Evolutionary conservation across 2,113 vertebrate species (phyloP).

Genomic region (Peucedramus taeniatus): DNA sequence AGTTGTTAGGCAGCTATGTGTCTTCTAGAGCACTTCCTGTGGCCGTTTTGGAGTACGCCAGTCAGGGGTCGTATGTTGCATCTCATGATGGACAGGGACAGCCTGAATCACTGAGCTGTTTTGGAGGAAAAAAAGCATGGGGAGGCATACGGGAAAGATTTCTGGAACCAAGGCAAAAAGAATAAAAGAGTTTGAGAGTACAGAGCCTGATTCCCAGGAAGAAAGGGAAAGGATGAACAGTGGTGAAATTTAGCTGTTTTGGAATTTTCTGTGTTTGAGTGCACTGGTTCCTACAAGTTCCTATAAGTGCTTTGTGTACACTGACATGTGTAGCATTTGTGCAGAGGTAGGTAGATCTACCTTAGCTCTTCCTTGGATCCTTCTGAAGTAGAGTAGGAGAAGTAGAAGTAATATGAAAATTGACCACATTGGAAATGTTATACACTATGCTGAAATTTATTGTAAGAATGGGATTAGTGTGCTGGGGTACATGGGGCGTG

Average conservation of each 20-base stretch:
- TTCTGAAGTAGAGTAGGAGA: neutral
- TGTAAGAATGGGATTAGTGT: neutral
- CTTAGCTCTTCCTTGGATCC: neutral
- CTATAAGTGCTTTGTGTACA: neutral
- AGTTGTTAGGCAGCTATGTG: neutral
- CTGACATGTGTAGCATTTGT: neutral
- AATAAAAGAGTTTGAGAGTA: neutral
- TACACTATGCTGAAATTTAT: neutral
- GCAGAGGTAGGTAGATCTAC: neutral
- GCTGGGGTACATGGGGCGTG: accelerated
- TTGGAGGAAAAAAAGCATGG: neutral
- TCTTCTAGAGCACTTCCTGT: neutral
- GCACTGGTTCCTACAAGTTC: neutral
- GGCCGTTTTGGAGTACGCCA: neutral
- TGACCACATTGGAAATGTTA: neutral
- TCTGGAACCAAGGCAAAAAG: neutral
- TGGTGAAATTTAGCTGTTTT: neutral
- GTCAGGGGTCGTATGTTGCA: neutral
- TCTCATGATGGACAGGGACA: neutral
- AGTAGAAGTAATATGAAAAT: neutral
- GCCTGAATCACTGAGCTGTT: neutral
- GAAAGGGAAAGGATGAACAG: neutral
- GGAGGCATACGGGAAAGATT: neutral
- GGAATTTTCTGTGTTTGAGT: neutral
- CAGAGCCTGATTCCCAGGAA: neutral